These are phyloP conservation scores for Rhinolophus sinicus DNA, from an alignment of 2,113 vertebrate genomes.

Conservation along the genomic window DNA sequence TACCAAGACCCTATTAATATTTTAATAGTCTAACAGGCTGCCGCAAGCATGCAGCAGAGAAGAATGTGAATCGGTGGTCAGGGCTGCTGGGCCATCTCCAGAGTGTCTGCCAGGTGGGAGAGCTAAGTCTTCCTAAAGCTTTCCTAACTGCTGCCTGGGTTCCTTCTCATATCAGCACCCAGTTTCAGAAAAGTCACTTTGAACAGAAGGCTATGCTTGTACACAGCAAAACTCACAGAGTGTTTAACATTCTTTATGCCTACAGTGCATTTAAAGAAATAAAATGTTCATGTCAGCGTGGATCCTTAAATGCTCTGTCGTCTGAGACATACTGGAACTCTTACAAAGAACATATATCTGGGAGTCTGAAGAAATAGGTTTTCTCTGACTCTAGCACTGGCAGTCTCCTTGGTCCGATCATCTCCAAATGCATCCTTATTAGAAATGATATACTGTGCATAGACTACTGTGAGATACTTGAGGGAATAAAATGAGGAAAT, in stretches of 20 bases:
- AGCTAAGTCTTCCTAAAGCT: not conserved
- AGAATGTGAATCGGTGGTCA: slow-evolving; percentile 69
- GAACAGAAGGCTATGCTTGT: not conserved
- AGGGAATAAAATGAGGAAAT: not conserved
- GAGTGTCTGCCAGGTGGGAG: not conserved
- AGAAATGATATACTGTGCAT: not conserved
- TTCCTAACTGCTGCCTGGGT: not conserved
- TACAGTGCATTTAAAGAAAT: slow-evolving; percentile 1
- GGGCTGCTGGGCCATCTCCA: not conserved
- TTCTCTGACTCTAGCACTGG: not conserved
- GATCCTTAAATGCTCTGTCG: not conserved
- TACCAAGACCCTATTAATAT: slow-evolving; percentile 80
- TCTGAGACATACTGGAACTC: not conserved
- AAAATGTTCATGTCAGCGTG: not conserved
- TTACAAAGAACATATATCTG: not conserved
- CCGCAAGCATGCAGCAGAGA: slow-evolving; percentile 64
- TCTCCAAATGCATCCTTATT: slow-evolving; percentile 18
- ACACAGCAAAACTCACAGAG: not conserved
- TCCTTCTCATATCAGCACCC: not conserved
- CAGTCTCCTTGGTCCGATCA: not conserved
- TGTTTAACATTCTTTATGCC: slow-evolving; percentile 10
- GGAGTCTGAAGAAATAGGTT: not conserved
- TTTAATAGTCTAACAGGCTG: slow-evolving; percentile 77
- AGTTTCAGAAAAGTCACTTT: not conserved
- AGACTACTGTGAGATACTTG: not conserved